A percentile compares a stretch with the other conserved stretches of the same genome.
Conservation (phyloP, 1,140 invertebrate species). For the Periplaneta americana region DNA sequence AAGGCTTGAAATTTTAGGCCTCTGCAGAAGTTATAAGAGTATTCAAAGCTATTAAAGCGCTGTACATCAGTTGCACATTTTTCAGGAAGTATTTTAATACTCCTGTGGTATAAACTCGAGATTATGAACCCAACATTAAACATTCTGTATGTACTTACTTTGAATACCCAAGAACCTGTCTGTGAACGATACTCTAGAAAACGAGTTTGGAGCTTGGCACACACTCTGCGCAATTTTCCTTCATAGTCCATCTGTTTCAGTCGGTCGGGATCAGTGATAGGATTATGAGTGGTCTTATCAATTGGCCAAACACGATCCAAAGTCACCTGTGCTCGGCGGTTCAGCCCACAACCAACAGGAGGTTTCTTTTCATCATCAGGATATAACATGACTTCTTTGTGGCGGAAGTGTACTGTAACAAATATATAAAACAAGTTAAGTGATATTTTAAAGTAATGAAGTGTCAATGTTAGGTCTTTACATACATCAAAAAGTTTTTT, state of each 20-base stretch:
- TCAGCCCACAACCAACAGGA: slow-evolving; percentile 78
- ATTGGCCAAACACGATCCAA: slow-evolving; percentile 92
- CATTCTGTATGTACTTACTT: slow-evolving; percentile 50
- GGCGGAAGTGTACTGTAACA: slow-evolving; percentile 59
- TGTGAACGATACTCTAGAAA: slow-evolving; percentile 94
- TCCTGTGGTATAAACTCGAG: too few species aligned
- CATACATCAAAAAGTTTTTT: too few species aligned
- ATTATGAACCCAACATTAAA: too few species aligned
- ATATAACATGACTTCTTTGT: slow-evolving; percentile 62
- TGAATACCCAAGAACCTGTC: slow-evolving; percentile 94
- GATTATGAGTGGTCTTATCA: slow-evolving; percentile 74
- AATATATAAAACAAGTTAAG: slow-evolving; percentile 20
- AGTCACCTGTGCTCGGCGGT: slow-evolving; percentile 87
- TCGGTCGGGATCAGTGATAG: slow-evolving; percentile 76
- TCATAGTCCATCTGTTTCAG: slow-evolving; percentile 81
- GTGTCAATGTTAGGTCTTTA: too few species aligned
- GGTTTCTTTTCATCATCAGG: slow-evolving; percentile 61
- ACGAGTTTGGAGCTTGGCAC: slow-evolving; percentile 77
- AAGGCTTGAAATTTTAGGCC: too few species aligned
- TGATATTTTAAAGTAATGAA: too few species aligned
- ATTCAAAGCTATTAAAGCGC: too few species aligned
- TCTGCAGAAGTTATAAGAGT: too few species aligned
- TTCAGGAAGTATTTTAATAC: too few species aligned
- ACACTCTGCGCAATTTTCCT: slow-evolving; percentile 75
- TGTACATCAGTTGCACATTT: too few species aligned